phyloP scores from a whole-genome alignment of 2,113 vertebrate genomes.

The Hyla sarda region DNA sequence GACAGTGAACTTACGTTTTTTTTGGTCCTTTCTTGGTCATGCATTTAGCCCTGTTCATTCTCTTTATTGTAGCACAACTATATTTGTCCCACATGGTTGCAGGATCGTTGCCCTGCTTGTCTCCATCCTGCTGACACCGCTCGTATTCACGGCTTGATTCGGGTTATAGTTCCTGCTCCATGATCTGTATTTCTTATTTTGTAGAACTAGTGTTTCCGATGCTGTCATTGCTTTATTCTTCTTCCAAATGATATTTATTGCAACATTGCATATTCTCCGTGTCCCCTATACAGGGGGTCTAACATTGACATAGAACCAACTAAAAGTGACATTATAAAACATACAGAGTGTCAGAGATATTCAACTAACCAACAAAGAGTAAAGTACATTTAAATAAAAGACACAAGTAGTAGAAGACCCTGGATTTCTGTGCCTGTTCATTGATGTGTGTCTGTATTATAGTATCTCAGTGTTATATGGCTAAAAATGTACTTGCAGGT shows the following conservation, averaged over 20 bases:
- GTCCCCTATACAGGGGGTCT: background rate
- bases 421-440: too few relatives aligned
- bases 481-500: too few relatives aligned
- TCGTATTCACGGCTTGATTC: background rate
- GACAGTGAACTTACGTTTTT: too few relatives aligned
- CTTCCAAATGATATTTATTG: background rate
- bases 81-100: background rate
- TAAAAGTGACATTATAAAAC: background rate
- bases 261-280: background rate
- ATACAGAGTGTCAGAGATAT: background rate
- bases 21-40: background rate
- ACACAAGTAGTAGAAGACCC: too few relatives aligned
- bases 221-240: background rate
- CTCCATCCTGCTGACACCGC: background rate
- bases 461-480: too few relatives aligned
- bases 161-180: background rate
- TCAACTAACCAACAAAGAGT: background rate
- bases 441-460: too few relatives aligned
- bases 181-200: background rate
- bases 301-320: background rate
- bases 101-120: background rate
- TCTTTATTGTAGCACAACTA: background rate
- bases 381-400: background rate
- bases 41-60: background rate
- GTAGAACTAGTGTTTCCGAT: background rate